phyloP scores from a whole-genome alignment of 2,888 invertebrate genomes.

The Drosophila rellima region DNA sequence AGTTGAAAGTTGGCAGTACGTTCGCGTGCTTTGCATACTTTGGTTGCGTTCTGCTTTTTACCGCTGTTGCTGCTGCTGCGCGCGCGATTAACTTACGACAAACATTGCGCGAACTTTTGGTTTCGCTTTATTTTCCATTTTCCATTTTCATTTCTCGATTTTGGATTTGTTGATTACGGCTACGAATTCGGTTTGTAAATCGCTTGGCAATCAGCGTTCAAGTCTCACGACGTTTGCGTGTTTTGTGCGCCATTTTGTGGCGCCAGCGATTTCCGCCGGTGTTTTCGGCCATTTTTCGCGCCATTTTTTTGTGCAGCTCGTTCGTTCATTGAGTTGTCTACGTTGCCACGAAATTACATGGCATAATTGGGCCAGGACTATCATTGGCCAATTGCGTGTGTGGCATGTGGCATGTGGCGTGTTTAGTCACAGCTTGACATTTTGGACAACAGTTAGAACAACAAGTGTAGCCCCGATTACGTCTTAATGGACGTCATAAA shows the following conservation, averaged over 20 bases:
- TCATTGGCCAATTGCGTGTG: constrained; percentile 33
- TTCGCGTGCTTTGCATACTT: constrained; percentile 85
- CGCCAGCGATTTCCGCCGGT: constrained; percentile 47
- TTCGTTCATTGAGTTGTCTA: constrained; percentile 17
- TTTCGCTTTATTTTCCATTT: constrained; percentile 18
- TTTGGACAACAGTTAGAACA: constrained; percentile 18
- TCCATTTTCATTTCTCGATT: constrained; percentile 16
- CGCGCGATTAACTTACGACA: constrained; percentile 14
- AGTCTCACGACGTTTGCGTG: constrained; percentile 30
- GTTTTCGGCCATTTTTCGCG: constrained; percentile 54
- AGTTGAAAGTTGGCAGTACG: constrained; percentile 82
- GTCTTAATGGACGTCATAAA: constrained; percentile 45
- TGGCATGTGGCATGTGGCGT: constrained; percentile 20
- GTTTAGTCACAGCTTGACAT: constrained; percentile 22
- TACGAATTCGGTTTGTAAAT: constrained; percentile 15
- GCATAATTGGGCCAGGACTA: constrained; percentile 67
- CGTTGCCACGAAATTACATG: constrained; percentile 66
- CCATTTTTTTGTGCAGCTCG: constrained; percentile 61
- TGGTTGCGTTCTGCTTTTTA: constrained; percentile 82
- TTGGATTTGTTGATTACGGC: constrained; percentile 26
- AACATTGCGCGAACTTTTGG: constrained; percentile 35
- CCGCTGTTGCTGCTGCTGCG: constrained; percentile 51
- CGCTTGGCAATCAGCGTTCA: constrained; percentile 45
- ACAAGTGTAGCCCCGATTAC: constrained; percentile 53
- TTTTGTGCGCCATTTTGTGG: constrained; percentile 44